Percentiles rank a stretch among this genome's conserved stretches.
Conservation (phyloP, 2,113 vertebrate species). For the Enhydra lutris region DNA sequence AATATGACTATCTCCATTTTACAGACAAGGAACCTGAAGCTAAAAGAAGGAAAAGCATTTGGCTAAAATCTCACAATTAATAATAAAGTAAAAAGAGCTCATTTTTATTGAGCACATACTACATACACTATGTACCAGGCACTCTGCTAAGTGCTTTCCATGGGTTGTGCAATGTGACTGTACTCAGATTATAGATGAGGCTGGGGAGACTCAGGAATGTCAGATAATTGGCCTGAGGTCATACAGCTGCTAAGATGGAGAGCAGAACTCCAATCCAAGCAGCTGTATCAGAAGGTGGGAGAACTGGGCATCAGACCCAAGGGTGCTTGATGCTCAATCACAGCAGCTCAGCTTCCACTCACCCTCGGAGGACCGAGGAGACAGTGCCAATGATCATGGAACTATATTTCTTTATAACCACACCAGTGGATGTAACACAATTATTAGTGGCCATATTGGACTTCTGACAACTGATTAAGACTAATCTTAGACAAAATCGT, state of each 20-base stretch:
- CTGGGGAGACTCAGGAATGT: background rate
- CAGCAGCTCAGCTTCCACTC: background rate
- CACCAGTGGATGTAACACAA: background rate
- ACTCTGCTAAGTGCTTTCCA: background rate
- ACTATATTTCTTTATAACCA: background rate
- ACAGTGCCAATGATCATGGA: accelerated
- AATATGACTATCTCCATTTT: background rate
- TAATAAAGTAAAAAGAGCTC: background rate
- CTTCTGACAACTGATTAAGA: background rate
- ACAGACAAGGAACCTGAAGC: background rate
- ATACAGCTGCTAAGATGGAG: background rate
- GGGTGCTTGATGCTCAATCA: background rate
- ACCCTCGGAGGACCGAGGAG: background rate
- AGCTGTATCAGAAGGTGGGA: background rate
- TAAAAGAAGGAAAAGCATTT: background rate
- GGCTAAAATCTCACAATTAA: background rate
- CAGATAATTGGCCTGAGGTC: background rate
- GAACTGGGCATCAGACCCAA: background rate
- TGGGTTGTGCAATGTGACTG: background rate
- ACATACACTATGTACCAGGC: background rate
- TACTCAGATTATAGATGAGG: background rate
- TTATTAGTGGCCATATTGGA: background rate
- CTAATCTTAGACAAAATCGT: background rate
- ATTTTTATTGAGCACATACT: background rate
- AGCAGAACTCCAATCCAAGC: background rate